Conservation (phyloP, 2,797 vertebrate genomes). For the Oreochromis mossambicus region DNA sequence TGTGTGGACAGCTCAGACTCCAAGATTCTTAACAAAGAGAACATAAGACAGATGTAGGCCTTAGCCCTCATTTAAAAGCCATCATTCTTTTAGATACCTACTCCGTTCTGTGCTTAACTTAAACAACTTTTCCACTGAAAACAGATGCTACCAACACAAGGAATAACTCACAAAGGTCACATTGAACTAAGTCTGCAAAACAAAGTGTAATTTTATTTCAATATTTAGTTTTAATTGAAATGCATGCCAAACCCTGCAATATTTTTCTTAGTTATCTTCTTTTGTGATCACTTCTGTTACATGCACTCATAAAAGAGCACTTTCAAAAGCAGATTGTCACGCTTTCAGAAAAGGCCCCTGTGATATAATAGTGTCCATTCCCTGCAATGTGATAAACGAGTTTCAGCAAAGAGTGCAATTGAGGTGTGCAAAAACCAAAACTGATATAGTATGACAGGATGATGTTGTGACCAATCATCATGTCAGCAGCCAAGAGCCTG, state of each 20-base stretch:
- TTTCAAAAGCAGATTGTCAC: constrained; percentile 39
- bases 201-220: background rate
- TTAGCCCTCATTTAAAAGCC: background rate
- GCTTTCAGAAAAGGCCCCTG: constrained; percentile 38
- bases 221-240: background rate
- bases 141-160: background rate
- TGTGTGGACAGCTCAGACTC: background rate
- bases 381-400: constrained; percentile 59
- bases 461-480: constrained; percentile 47
- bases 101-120: background rate
- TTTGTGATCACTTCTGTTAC: background rate
- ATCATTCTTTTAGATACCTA: background rate
- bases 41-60: background rate
- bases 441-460: constrained; percentile 51
- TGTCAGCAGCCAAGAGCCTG: constrained; percentile 20
- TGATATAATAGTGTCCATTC: constrained; percentile 38
- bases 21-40: background rate
- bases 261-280: background rate
- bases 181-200: background rate
- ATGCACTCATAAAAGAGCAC: constrained; percentile 13
- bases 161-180: background rate
- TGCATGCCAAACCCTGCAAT: background rate
- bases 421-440: constrained; percentile 59
- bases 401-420: constrained; percentile 36
- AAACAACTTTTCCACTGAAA: background rate